Evolutionary conservation across 2,888 invertebrate species (phyloP), one percentile per base, ranked within the genome.

Genomic region (Deilephila elpenor): DNA sequence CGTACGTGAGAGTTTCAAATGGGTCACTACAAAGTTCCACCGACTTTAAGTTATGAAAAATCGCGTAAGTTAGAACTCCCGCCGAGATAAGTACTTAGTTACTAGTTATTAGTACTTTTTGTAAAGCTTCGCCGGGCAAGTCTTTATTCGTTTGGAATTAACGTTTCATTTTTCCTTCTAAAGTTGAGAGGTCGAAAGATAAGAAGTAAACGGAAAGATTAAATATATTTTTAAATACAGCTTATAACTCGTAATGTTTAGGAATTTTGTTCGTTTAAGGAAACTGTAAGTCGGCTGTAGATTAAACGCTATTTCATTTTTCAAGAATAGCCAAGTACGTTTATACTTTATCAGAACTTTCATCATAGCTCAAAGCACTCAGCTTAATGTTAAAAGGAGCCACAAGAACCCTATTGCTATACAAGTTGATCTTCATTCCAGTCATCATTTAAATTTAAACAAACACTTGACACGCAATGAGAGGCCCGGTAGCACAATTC

Each of bases 11-110:
- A 80, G 76, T 85, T 82, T 83, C 77, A 77, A 84, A 81, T 84
- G 81, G 84, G 84, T 84, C 84, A 83, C 79, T 79, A 77, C 71
- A 71, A 62, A 73, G 60, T 73, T 70, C 44, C 11, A 44, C 32
- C 61, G 61, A 62, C 51, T 84, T 81, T 78, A 85, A 89, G 85
- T 87, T 89, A 88, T 91, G 88, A 91, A 89, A 89, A 89, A 90
- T 89, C 83, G 86, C 84, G 75, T 76, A 88, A 90, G 85, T 89
- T 88, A 79, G 82, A 89, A 86, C 87, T 85, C 83, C 80, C 78
- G 76, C 77, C 77, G 82, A 88, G 89, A 88, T 90, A 88, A 87
- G 83, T 84, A 67, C 53, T 72, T 72, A 72, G 56, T 72, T 62
- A 72, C 56, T 72, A 59, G 20, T 62, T 71, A 44, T 72, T 75